Conservation (phyloP, 2,113 vertebrate genomes). For the Syngnathus typhle region DNA sequence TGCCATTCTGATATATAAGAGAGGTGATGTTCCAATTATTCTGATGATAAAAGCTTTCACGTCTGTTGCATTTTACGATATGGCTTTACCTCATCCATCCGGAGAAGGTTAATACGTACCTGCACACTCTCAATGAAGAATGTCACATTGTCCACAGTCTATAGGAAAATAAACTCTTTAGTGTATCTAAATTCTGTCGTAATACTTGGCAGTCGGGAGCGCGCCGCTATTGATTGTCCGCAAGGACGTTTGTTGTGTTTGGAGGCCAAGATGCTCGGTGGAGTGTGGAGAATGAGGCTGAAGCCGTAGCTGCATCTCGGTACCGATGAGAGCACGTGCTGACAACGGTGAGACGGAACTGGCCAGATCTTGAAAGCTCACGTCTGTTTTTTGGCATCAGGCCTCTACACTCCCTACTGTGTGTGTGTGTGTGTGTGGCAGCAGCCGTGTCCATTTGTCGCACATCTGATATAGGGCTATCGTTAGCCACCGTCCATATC, state of each 20-base stretch:
- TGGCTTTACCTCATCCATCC: conserved; percentile 32
- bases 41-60: conserved; percentile 50
- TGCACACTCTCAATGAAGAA: conserved; percentile 37
- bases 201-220: conserved; percentile 44
- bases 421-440: background rate
- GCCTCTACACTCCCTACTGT: conserved; percentile 16
- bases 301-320: conserved; percentile 31
- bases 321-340: conserved; percentile 48
- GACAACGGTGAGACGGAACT: conserved; percentile 57
- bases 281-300: conserved; percentile 32
- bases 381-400: conserved; percentile 42
- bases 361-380: conserved; percentile 60
- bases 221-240: conserved; percentile 51
- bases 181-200: conserved; percentile 50
- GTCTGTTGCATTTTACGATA: conserved; percentile 52
- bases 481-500: conserved; percentile 33
- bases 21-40: conserved; percentile 55
- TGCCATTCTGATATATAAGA: conserved; percentile 57
- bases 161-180: conserved; percentile 58
- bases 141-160: conserved; percentile 41
- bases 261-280: conserved; percentile 47
- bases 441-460: background rate
- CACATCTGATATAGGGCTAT: conserved; percentile 27
- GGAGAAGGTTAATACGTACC: conserved; percentile 54
- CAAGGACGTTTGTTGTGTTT: conserved; percentile 55